Base-by-base conservation (phyloP, 2,888 invertebrate genomes). In the Baronia brevicornis region DNA sequence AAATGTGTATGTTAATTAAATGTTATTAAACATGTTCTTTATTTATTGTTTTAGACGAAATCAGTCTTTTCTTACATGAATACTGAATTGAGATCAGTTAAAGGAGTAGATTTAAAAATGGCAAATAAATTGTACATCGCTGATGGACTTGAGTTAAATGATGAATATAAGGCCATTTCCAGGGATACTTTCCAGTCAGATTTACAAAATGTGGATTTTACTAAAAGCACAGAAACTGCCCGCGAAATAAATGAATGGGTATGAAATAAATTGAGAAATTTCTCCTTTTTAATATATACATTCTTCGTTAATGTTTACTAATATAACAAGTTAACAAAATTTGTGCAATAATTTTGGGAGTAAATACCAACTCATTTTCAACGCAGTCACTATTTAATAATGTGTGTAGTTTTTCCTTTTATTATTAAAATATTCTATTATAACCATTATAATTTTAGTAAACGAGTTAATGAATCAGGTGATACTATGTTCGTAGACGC, bases 191-290 rank as follows among this genome's bases (percentile, higher is more conserved):
- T 92, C 51, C 61, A 75, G 1, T 87, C 91, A 0, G 86, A 88
- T 38, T 86, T 88, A 0, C 74, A 89, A 48, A 71, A 72, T 9
- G 41, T 93, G 0, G 68, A 93, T 48, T 94, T 94, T 44, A 33
- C 31, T 0, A 45, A 86, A 9, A 65, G 74, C 1, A 37, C 27
- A 0, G 59, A 57, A 5, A 78, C 88, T 2, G 84, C 84, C 0
- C 42, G 70, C 0, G 73, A 64, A 4, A 95, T 97, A 26, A 97
- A 97, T 55, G 39, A 56, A 0, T 96, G 95, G 93, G 93, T 78
- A 53, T 49, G 44, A 23, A 14, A 17, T 27, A 19, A 4, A 14
- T 2, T 4, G 7, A 13, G 12, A 7, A 5, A n/a, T n/a, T n/a
- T n/a, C n/a, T n/a, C n/a, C n/a, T n/a, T n/a, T n/a, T n/a, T n/a